phyloP scores from a whole-genome alignment of 1,140 invertebrate genomes.

The Nephila pilipes region DNA sequence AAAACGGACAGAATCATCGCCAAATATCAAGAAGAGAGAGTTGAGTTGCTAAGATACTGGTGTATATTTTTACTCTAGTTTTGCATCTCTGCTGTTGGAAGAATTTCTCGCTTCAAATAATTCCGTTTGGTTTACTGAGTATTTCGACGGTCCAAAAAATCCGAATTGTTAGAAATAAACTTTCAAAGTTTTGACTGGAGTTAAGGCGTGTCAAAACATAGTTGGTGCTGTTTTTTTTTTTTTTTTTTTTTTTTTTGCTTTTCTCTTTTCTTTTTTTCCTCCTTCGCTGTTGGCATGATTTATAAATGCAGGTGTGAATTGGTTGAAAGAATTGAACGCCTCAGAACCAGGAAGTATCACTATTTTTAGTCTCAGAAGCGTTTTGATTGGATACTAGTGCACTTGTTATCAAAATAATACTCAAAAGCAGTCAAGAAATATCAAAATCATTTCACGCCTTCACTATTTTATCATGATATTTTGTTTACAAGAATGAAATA shows the following conservation, averaged over 20 bases:
- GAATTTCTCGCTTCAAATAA: slow-evolving; percentile 15
- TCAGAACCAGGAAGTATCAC: slow-evolving; percentile 10
- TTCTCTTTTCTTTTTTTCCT: no score
- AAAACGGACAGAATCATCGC: slow-evolving; percentile 6
- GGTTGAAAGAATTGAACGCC: background rate
- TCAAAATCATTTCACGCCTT: no score
- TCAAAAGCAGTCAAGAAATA: no score
- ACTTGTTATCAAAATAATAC: no score
- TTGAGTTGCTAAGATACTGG: background rate
- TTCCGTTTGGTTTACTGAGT: background rate
- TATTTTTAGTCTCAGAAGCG: background rate
- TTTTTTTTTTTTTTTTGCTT: background rate
- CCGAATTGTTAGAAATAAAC: background rate
- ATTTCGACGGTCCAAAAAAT: background rate
- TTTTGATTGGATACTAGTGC: no score
- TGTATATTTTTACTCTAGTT: slow-evolving; percentile 20
- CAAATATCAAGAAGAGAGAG: background rate
- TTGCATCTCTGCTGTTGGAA: background rate
- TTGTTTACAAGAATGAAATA: no score
- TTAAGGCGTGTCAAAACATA: background rate
- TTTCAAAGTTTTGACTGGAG: slow-evolving; percentile 3
- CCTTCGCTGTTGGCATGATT: background rate
- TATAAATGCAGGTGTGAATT: background rate
- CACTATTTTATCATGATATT: no score
- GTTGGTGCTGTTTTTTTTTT: background rate